Evolutionary conservation across 2,888 invertebrate genomes (phyloP), one percentile per base, ranked within the genome.

Genomic region (Melieria picta): DNA sequence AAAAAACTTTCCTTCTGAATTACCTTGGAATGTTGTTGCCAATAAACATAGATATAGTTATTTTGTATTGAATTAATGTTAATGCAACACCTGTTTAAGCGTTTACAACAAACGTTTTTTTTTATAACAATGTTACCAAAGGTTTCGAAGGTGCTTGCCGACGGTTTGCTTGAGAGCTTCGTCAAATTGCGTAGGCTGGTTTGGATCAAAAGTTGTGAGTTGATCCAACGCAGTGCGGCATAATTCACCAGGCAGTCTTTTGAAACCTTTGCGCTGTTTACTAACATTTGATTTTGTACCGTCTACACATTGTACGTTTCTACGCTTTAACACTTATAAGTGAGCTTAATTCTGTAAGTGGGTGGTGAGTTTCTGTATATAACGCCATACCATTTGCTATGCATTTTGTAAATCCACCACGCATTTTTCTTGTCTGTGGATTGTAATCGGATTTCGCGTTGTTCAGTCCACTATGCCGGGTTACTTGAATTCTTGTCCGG

Each of bases 31-130:
- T 43, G n/a, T 45, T 5, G 45, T 61, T 61, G 61, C 61, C 61
- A 57, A 57, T 57, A 60, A 60, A 42, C 61, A 61, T 13, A 57
- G 16, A 13, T 16, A 57, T 61, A 61, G 61, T 45, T 52, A n/a
- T 6, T n/a, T n/a, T n/a, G 4, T 5, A n/a, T n/a, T 7, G 13
- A 52, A 11, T n/a, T 52, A 52, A 11, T n/a, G n/a, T 7, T 5
- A 5, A 52, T 13, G 13, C 7, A 52, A 9, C 11, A 11, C 11
- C 52, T n/a, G 13, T n/a, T 52, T n/a, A 52, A 52, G 13, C 52
- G 13, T 52, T 52, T 52, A 7, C 11, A 9, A 5, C 9, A n/a
- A 7, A 52, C 11, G 4, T 52, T 52, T 52, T n/a, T 13, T 9
- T 52, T 1, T 6, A 13, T 52, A 52, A 52, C 13, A 52, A 7